phyloP scores from a whole-genome alignment of 1,140 invertebrate species.

The Diorhabda sublineata region DNA sequence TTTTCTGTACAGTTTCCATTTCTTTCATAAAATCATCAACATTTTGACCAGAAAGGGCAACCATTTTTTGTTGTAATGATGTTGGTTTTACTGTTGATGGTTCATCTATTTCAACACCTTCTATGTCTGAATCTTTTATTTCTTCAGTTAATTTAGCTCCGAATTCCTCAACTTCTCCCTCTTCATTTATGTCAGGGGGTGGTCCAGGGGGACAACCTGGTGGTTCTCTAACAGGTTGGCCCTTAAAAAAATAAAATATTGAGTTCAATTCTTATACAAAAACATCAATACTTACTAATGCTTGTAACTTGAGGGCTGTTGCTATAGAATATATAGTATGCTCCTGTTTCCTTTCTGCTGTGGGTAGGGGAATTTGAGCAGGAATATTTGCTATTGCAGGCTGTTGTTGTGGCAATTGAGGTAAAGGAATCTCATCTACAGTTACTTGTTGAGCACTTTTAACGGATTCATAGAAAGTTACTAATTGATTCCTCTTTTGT shows the following conservation, averaged over 20 bases:
- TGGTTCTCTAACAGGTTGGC: slow-evolving; percentile 54
- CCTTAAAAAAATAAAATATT: slow-evolving; percentile 23
- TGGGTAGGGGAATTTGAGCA: slow-evolving; percentile 74
- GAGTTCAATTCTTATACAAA: neutral
- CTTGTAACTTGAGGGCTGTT: slow-evolving; percentile 44
- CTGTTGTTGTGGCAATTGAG: slow-evolving; percentile 53
- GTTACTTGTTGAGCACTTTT: slow-evolving; percentile 91
- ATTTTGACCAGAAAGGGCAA: slow-evolving; percentile 81
- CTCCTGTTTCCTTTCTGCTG: slow-evolving; percentile 45
- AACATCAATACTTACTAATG: slow-evolving; percentile 28
- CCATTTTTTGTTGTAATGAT: slow-evolving; percentile 76
- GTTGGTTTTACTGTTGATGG: slow-evolving; percentile 61
- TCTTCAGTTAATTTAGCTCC: slow-evolving; percentile 34
- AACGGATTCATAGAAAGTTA: slow-evolving; percentile 92
- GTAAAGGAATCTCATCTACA: slow-evolving; percentile 95
- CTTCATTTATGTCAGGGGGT: slow-evolving; percentile 66
- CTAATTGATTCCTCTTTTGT: slow-evolving; percentile 76
- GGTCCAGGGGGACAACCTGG: slow-evolving; percentile 85
- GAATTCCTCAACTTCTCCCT: slow-evolving; percentile 57
- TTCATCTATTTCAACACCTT: slow-evolving; percentile 16
- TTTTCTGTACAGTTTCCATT: slow-evolving; percentile 80
- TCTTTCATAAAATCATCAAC: slow-evolving; percentile 91
- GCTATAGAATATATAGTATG: slow-evolving; percentile 47
- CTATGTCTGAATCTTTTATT: slow-evolving; percentile 36
- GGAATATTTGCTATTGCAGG: slow-evolving; percentile 50